Evolutionary conservation across 2,888 invertebrate species (phyloP).

Genomic region (Pseudococcus jackbeardsleyi): DNA sequence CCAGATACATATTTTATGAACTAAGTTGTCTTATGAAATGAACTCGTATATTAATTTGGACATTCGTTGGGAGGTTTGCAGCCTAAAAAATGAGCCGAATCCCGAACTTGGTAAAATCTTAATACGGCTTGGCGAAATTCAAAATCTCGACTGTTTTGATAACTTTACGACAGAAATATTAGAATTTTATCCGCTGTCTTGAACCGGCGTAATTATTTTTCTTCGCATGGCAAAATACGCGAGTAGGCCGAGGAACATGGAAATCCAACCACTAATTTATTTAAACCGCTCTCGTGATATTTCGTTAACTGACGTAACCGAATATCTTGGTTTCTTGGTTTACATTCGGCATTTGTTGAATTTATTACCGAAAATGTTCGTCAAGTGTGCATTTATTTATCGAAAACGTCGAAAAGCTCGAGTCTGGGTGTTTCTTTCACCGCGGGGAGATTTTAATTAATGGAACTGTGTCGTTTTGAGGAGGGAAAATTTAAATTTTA

Average conservation of each 20-base stretch:
- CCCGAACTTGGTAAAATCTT: not conserved
- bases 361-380: not conserved
- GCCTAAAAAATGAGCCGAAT: not conserved
- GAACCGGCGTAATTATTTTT: constrained; percentile 17
- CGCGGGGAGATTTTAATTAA: constrained; percentile 1
- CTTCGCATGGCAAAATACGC: not conserved
- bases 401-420: not conserved
- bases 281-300: not conserved
- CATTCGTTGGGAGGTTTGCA: not conserved
- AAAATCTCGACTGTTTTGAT: not conserved
- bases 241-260: not conserved
- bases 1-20: not conserved
- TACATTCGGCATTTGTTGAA: constrained; percentile 20
- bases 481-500: constrained; percentile 4
- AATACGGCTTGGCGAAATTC: not conserved
- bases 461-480: not conserved
- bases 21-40: not conserved
- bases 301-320: not conserved
- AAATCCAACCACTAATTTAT: constrained; percentile 4
- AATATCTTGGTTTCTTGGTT: constrained; percentile 26
- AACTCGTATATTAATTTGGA: not conserved
- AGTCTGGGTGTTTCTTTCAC: not conserved
- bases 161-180: not conserved
- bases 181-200: constrained; percentile 8
- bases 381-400: not conserved